phyloP scores from a whole-genome alignment of 2,888 invertebrate species.

The Sisyra terminalis region DNA sequence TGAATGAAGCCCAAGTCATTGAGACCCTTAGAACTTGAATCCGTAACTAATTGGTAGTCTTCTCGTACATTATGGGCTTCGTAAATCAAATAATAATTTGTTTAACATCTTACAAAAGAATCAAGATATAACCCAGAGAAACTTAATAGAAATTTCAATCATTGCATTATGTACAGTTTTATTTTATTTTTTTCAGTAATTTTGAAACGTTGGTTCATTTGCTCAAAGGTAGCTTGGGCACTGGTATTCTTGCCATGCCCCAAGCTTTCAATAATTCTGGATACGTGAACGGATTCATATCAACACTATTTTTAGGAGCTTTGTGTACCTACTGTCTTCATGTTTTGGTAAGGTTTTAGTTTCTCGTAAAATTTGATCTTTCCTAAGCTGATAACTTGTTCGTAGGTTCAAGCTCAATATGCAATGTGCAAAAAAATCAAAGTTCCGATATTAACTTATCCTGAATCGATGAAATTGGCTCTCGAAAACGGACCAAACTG shows the following conservation, averaged over 20 bases:
- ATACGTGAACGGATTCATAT: slow-evolving; percentile 55
- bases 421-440: slow-evolving; percentile 43
- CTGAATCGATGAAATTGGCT: slow-evolving; percentile 64
- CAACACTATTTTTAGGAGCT: slow-evolving; percentile 60
- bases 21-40: too few relatives aligned
- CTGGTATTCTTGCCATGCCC: slow-evolving; percentile 89
- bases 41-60: too few relatives aligned
- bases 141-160: too few relatives aligned
- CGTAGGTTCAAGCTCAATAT: slow-evolving; percentile 36
- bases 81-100: too few relatives aligned
- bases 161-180: too few relatives aligned
- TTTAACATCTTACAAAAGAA: too few relatives aligned
- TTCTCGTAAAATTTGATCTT: neutral
- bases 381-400: slow-evolving; percentile 11
- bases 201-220: slow-evolving; percentile 70
- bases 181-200: slow-evolving; percentile 38
- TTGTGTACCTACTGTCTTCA: slow-evolving; percentile 81
- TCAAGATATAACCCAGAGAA: too few relatives aligned
- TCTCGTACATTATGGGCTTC: too few relatives aligned
- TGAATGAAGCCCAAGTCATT: too few relatives aligned
- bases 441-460: slow-evolving; percentile 67
- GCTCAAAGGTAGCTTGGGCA: slow-evolving; percentile 81
- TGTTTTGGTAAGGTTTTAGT: slow-evolving; percentile 43
- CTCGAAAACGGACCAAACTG: slow-evolving; percentile 55
- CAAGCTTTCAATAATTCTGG: slow-evolving; percentile 81